Evolutionary conservation across 2,888 invertebrate genomes (phyloP).

Genomic region (Mimumesa dahlbomi): DNA sequence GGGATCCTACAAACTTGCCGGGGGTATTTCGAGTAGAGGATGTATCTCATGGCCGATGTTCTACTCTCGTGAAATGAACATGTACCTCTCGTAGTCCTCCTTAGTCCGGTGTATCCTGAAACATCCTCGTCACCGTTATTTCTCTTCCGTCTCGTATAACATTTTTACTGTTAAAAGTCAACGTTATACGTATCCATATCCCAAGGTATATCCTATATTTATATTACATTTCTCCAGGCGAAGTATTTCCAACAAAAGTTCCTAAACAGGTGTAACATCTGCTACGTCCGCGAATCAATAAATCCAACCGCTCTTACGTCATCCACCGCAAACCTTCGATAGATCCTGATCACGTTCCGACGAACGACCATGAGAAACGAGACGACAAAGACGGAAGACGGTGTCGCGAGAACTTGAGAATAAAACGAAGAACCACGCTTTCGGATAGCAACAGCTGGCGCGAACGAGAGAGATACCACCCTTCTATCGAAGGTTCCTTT

Average conservation of each 20-base stretch:
- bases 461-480: constrained; percentile 59
- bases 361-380: constrained; percentile 5
- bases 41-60: constrained; percentile 12
- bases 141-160: too few species aligned
- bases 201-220: too few species aligned
- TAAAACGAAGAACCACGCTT: constrained; percentile 54
- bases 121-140: too few species aligned
- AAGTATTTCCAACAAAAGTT: too few species aligned
- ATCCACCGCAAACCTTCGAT: constrained; percentile 7
- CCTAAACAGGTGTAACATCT: too few species aligned
- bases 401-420: constrained; percentile 52
- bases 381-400: constrained; percentile 19
- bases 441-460: constrained; percentile 67
- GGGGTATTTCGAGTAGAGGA: constrained; percentile 32
- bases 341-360: constrained; percentile 54
- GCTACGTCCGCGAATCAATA: background rate
- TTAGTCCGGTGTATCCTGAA: background rate
- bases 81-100: background rate
- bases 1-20: constrained; percentile 22
- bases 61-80: constrained; percentile 2
- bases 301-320: constrained; percentile 6
- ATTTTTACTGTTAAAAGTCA: too few species aligned
- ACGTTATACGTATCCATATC: too few species aligned
- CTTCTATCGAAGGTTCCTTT: constrained; percentile 40
- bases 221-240: too few species aligned